These are phyloP conservation scores for Sebastes vulpes DNA, from an alignment of 2,797 vertebrate genomes.

Conservation along the genomic window DNA sequence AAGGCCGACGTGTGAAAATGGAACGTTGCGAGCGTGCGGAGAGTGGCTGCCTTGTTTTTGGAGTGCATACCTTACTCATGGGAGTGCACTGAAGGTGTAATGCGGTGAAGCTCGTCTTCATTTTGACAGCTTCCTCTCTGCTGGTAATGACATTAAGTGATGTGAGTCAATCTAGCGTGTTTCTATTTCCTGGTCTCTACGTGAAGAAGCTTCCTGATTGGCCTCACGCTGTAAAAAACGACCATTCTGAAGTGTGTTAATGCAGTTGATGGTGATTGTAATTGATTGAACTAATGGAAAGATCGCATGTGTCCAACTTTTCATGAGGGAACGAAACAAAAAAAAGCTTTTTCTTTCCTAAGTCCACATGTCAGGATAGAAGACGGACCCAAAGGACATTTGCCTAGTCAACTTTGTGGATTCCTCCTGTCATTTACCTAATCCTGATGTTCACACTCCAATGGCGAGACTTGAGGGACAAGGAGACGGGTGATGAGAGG, in stretches of 20 bases:
- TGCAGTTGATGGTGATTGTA: conserved; percentile 36
- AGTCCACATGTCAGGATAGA: conserved; percentile 43
- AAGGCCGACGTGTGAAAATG: conserved; percentile 9
- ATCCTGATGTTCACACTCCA: conserved; percentile 81
- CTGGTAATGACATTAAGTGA: conserved; percentile 77
- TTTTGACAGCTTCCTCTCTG: conserved; percentile 73
- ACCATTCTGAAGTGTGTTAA: conserved; percentile 44
- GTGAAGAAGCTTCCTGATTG: conserved; percentile 58
- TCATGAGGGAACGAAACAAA: background rate
- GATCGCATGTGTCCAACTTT: conserved; percentile 23
- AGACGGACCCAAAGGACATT: conserved; percentile 71
- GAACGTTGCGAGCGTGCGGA: conserved; percentile 5
- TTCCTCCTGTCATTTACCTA: conserved; percentile 78
- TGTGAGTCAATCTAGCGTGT: conserved; percentile 65
- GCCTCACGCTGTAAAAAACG: conserved; percentile 46
- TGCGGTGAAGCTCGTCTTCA: conserved; percentile 64
- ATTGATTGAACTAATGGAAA: conserved; percentile 37
- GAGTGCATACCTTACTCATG: conserved; percentile 20
- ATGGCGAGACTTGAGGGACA: conserved; percentile 76
- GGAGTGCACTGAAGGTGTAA: conserved; percentile 52
- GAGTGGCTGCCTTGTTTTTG: conserved; percentile 32
- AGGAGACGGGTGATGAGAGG: conserved; percentile 71
- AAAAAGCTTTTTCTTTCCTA: conserved; percentile 13
- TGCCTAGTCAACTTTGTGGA: conserved; percentile 66
- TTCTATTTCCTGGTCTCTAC: conserved; percentile 66